A percentile compares a stretch with the other conserved stretches of the same genome.
These are phyloP conservation scores for Thunnus albacares DNA, from an alignment of 2,797 vertebrate species.

Conservation along the genomic window DNA sequence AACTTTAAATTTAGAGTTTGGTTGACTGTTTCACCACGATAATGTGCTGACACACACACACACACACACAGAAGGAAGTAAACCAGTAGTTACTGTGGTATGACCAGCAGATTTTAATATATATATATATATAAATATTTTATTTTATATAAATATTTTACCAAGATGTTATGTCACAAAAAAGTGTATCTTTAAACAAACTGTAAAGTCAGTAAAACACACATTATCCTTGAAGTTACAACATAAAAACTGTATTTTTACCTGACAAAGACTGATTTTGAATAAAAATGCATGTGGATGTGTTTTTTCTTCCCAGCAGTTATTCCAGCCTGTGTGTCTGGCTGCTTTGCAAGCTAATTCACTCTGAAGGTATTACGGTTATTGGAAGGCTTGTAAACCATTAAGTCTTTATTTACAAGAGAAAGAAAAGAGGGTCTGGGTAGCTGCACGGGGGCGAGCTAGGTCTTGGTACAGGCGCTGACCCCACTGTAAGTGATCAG, in stretches of 20 bases:
- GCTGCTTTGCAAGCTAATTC: slow-evolving; percentile 79
- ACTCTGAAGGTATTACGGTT: slow-evolving; percentile 85
- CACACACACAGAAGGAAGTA: slow-evolving; percentile 5
- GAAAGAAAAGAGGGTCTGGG: slow-evolving; percentile 74
- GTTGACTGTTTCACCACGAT: slow-evolving; percentile 35
- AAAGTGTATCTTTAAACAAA: slow-evolving; percentile 2
- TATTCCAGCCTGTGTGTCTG: slow-evolving; percentile 62
- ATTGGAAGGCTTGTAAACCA: slow-evolving; percentile 86
- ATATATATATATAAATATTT: too few relatives aligned
- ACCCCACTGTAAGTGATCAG: slow-evolving; percentile 77
- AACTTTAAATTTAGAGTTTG: slow-evolving; percentile 57
- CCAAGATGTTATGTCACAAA: slow-evolving; percentile 21
- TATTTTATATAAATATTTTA: not conserved
- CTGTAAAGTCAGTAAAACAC: slow-evolving; percentile 15
- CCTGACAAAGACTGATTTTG: not conserved
- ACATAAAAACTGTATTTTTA: not conserved
- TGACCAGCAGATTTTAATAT: slow-evolving; percentile 13
- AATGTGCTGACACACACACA: slow-evolving; percentile 43
- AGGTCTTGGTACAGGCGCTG: slow-evolving; percentile 69
- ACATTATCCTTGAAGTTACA: slow-evolving; percentile 24
- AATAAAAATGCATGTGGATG: slow-evolving; percentile 24
- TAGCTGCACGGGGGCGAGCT: slow-evolving; percentile 45
- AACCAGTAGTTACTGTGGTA: slow-evolving; percentile 33
- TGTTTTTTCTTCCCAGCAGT: slow-evolving; percentile 27
- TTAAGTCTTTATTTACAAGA: slow-evolving; percentile 86